phyloP scores from a whole-genome alignment of 2,888 invertebrate genomes.

The Polyommatus iphigenia region DNA sequence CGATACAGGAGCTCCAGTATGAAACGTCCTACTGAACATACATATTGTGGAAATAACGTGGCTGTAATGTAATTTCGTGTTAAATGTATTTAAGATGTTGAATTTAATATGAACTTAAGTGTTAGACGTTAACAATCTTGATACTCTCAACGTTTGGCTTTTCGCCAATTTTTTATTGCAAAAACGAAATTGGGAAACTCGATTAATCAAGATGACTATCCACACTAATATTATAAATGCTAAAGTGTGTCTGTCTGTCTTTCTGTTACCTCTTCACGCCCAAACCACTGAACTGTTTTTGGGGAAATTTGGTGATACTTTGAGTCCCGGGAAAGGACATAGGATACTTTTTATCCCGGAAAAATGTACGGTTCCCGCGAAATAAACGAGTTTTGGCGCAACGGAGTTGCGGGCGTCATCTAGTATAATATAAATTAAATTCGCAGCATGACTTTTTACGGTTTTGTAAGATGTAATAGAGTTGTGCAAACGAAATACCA shows the following conservation, averaged over 20 bases:
- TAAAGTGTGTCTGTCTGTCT: no score
- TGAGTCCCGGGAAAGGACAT: no score
- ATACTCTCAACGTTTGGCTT: conserved; percentile 4
- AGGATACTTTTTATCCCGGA: no score
- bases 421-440: not conserved
- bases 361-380: no score
- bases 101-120: conserved; percentile 24
- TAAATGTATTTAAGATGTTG: not conserved
- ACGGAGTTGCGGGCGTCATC: no score
- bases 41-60: not conserved
- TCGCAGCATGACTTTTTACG: not conserved
- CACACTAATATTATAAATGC: no score
- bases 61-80: not conserved
- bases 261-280: no score
- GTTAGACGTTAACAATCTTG: conserved; percentile 17
- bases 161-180: conserved; percentile 25
- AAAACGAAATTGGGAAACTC: conserved; percentile 13
- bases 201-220: not conserved
- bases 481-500: not conserved
- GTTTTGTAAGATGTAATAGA: not conserved
- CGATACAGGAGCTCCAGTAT: no score
- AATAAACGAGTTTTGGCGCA: no score
- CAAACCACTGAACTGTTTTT: no score
- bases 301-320: no score
- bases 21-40: no score